Evolutionary conservation across 1,140 invertebrate species (phyloP).

Genomic region (Neodiprion pinetum): DNA sequence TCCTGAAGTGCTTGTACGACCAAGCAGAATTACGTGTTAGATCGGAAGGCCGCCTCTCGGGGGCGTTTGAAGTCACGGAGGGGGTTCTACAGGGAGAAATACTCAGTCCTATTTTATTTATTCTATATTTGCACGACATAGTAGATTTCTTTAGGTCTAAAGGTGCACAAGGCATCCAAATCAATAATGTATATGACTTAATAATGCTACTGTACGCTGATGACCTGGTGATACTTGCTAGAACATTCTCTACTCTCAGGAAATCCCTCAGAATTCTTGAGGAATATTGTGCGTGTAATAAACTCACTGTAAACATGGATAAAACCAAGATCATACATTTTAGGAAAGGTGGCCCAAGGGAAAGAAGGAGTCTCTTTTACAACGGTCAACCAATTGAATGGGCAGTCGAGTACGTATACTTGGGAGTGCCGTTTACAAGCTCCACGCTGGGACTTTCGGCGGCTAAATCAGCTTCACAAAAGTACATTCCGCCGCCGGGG

Average conservation of each 20-base stretch:
- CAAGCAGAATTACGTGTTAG: constrained; percentile 17
- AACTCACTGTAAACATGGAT: constrained; percentile 25
- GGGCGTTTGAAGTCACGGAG: constrained; percentile 21
- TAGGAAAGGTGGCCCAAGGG: constrained; percentile 23
- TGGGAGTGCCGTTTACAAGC: constrained; percentile 12
- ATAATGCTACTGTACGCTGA: constrained; percentile 24
- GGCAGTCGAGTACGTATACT: constrained; percentile 15
- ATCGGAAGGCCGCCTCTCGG: constrained; percentile 1
- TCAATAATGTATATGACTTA: constrained; percentile 3
- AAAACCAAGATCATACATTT: constrained; percentile 38
- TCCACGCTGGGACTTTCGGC: constrained; percentile 13
- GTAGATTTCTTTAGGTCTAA: constrained; percentile 18
- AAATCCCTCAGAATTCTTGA: constrained; percentile 13
- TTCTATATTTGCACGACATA: constrained; percentile 28
- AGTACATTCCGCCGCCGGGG: constrained; percentile 11
- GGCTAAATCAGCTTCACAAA: not conserved
- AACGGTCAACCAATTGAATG: not conserved
- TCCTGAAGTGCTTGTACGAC: constrained; percentile 27
- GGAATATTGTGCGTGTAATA: constrained; percentile 24
- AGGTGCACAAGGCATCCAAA: constrained; percentile 12
- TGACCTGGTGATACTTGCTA: constrained; percentile 22
- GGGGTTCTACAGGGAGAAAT: constrained; percentile 30
- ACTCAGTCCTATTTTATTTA: constrained; percentile 25
- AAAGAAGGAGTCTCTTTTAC: too few species aligned
- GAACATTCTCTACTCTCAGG: not conserved